Conservation (phyloP, 2,797 vertebrate species). For the Eulemur mongoz region DNA sequence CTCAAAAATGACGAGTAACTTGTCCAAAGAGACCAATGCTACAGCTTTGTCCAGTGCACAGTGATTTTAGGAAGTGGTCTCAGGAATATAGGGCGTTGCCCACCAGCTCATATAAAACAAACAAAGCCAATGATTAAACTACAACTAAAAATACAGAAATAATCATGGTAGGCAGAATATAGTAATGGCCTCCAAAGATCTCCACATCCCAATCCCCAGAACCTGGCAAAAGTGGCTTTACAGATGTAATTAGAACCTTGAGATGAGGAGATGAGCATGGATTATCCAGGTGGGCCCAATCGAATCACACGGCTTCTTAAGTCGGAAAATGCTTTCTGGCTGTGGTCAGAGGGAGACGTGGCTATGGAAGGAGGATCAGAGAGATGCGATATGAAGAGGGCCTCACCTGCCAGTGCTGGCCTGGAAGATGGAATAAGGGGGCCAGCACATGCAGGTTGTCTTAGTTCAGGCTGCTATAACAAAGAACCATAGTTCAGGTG, state of each 20-base stretch:
- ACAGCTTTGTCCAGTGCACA: background rate
- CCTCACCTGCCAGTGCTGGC: background rate
- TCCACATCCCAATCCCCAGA: background rate
- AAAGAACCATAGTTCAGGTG: background rate
- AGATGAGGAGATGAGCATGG: background rate
- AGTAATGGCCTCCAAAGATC: background rate
- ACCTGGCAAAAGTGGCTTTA: background rate
- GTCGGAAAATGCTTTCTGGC: background rate
- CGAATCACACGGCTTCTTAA: background rate
- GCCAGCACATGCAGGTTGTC: background rate
- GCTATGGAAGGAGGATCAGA: background rate
- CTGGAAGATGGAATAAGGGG: background rate
- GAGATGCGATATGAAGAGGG: background rate
- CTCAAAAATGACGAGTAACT: background rate
- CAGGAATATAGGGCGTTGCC: background rate
- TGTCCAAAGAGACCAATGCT: background rate
- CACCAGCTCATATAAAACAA: background rate
- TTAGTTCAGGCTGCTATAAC: background rate
- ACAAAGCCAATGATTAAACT: background rate
- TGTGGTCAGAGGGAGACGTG: background rate
- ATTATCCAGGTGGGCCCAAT: background rate
- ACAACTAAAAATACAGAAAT: background rate
- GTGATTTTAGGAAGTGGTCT: background rate
- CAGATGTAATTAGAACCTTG: background rate
- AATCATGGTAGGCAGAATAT: background rate